These are phyloP conservation scores for Lophotis ruficrista DNA, from an alignment of 2,113 vertebrate genomes.

Conservation along the genomic window DNA sequence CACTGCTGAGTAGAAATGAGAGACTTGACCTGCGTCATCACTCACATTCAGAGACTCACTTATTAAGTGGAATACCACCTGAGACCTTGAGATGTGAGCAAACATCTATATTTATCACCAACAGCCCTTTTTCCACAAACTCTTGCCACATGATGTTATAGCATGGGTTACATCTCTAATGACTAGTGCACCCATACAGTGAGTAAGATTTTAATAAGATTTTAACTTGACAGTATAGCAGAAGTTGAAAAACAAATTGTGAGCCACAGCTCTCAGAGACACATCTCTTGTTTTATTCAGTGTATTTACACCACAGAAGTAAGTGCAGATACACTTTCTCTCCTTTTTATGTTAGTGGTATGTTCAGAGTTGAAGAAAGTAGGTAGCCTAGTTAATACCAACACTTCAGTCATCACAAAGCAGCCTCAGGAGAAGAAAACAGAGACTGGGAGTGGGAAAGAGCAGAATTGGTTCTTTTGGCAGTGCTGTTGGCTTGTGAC, in stretches of 20 bases:
- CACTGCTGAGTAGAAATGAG: constrained; percentile 3
- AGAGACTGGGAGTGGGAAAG: background rate
- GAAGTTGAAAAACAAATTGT: background rate
- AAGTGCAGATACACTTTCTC: background rate
- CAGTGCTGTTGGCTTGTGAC: background rate
- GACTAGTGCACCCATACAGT: background rate
- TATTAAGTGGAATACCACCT: background rate
- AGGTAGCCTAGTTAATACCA: background rate
- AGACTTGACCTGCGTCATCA: background rate
- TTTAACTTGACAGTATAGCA: background rate
- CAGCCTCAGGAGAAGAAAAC: background rate
- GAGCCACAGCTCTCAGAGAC: background rate
- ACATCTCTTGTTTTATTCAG: background rate
- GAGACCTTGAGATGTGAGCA: constrained; percentile 10
- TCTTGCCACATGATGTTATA: constrained; percentile 20
- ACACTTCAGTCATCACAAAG: background rate
- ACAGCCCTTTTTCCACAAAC: background rate
- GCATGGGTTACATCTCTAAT: background rate
- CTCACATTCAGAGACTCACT: constrained; percentile 26
- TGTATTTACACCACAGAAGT: background rate
- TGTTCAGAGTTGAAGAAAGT: background rate
- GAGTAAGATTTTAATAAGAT: background rate
- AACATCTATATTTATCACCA: constrained; percentile 42
- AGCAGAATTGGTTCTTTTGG: background rate
- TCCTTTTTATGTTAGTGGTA: background rate